These are phyloP conservation scores for Molossus alvarezi DNA, from an alignment of 2,797 vertebrate species.

Conservation along the genomic window DNA sequence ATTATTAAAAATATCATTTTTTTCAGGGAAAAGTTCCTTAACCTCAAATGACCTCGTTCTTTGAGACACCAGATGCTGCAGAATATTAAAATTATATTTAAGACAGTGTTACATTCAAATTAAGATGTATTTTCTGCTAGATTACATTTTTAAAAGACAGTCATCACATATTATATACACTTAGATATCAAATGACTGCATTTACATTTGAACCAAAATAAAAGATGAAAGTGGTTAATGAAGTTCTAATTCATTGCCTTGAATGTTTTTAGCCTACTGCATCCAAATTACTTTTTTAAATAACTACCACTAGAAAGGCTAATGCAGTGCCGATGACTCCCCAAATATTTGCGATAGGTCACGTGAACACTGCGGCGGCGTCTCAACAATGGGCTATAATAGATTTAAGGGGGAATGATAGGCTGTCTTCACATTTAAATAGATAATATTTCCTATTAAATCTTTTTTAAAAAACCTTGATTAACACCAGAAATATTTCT, in stretches of 20 bases:
- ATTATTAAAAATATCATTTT: constrained; percentile 75
- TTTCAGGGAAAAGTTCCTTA: constrained; percentile 84
- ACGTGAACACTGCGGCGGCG: constrained; percentile 75
- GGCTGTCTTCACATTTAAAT: constrained; percentile 87
- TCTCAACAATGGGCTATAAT: constrained; percentile 88
- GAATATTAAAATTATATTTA: constrained; percentile 88
- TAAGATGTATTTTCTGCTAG: constrained; percentile 88
- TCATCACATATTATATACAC: constrained; percentile 88
- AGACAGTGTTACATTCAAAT: constrained; percentile 86
- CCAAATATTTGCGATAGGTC: constrained; percentile 84
- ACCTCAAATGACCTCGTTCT: constrained; percentile 86
- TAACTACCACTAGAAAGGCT: constrained; percentile 80
- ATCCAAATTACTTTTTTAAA: constrained; percentile 88
- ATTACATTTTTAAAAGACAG: constrained; percentile 87
- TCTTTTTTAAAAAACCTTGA: constrained; percentile 85
- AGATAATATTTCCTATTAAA: constrained; percentile 86
- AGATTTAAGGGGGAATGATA: constrained; percentile 87
- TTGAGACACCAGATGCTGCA: constrained; percentile 85
- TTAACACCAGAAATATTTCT: constrained; percentile 87
- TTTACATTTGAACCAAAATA: constrained; percentile 88
- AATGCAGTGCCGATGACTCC: constrained; percentile 80
- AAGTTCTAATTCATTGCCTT: constrained; percentile 84
- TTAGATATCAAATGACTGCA: constrained; percentile 87
- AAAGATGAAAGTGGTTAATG: constrained; percentile 80
- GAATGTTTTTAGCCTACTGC: constrained; percentile 84